Conservation (phyloP, 2,888 invertebrate genomes). For the Metacarcinus magister region DNA sequence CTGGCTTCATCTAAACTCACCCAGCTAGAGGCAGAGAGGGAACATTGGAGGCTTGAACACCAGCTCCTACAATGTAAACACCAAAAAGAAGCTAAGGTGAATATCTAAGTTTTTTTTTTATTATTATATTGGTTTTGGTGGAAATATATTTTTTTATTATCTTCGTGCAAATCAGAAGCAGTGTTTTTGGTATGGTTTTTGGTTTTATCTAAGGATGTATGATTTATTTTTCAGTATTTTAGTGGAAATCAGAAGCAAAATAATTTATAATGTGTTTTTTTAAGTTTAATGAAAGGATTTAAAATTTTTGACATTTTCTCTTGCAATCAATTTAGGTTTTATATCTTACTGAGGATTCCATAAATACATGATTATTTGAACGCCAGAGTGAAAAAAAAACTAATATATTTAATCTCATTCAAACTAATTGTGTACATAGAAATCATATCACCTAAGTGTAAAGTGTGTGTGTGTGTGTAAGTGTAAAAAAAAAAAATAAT, state of each 20-base stretch:
- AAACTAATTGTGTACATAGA: background rate
- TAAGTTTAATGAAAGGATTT: too few relatives aligned
- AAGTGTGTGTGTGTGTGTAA: background rate
- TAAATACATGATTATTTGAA: background rate
- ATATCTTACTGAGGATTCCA: background rate
- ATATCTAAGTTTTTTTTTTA: background rate
- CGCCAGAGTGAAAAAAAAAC: background rate
- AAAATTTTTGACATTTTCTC: background rate
- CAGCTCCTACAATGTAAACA: constrained; percentile 88
- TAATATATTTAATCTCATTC: background rate
- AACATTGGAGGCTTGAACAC: constrained; percentile 90
- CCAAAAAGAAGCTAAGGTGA: constrained; percentile 83
- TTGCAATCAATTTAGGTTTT: background rate
- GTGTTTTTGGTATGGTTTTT: background rate
- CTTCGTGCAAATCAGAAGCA: background rate
- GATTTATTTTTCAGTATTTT: too few relatives aligned
- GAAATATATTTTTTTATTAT: background rate
- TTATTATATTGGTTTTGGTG: background rate
- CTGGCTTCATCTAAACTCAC: constrained; percentile 83
- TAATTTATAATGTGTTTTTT: too few relatives aligned
- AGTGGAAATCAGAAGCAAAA: too few relatives aligned
- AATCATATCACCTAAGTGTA: background rate
- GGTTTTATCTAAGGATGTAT: too few relatives aligned
- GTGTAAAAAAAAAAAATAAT: background rate
- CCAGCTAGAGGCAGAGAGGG: constrained; percentile 88